Base-by-base conservation (phyloP, 2,113 vertebrate genomes). In the Cavia porcellus region DNA sequence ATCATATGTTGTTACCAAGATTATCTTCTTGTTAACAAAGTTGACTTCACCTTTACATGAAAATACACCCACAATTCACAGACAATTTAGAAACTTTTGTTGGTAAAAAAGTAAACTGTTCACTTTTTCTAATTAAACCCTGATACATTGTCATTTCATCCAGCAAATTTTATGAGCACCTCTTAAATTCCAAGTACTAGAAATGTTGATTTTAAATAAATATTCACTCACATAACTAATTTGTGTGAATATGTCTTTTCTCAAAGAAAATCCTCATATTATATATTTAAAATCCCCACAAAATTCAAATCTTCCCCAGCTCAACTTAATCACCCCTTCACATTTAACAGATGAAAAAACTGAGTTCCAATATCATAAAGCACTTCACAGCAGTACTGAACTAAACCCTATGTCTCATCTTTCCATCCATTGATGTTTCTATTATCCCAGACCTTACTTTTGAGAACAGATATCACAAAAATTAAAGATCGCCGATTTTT, bases 51-150 rank as follows among this genome's bases (percentile, higher is more conserved):
- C 13, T 82, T 89, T 95, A 57, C 17, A 62, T 64, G 5, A 96
- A 85, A 81, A 89, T 79, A 50, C n/a, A 72, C 75, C 91, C 92
- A 96, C 6, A 83, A 86, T 79, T 93, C 87, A 62, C 82, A 93
- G 72, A 86, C 24, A 82, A 70, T 59, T 64, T 59, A 35, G 47
- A 25, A 82, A 70, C 2, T 83, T 88, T 38, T 42, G 9, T 80
- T 95, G 55, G 30, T 72, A 95, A 96, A 92, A 52, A 95, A 62
- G 38, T 13, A 47, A 38, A 62, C 47, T 38, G 30, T 83, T 59
- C 7, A 62, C 24, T 74, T 89, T 95, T 91, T 80, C 92, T 79
- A 57, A 32, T 90, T 96, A 90, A 92, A 74, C 25, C 55, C 66
- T 86, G 62, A 82, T 68, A 42, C 7, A 38, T 55, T 52, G 70